Evolutionary conservation across 1,140 invertebrate genomes (phyloP).

Genomic region (Delia radicum): DNA sequence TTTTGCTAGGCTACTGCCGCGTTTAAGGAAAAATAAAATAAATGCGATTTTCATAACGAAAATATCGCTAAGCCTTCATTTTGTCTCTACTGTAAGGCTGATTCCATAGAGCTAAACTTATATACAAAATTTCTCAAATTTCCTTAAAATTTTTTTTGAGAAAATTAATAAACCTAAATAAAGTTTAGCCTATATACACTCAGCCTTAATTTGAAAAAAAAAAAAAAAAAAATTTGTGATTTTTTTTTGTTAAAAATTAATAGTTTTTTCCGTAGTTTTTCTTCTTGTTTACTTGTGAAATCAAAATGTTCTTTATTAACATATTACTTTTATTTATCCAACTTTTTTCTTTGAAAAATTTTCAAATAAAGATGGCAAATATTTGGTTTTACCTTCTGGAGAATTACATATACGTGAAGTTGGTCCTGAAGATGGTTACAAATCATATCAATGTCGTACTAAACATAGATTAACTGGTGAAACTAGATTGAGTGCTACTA

Average conservation of each 20-base stretch:
- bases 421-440: constrained; percentile 89
- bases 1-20: too few relatives aligned
- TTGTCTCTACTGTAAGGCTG: too few relatives aligned
- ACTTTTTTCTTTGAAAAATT: neutral
- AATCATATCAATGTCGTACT: constrained; percentile 91
- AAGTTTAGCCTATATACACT: too few relatives aligned
- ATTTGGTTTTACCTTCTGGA: constrained; percentile 87
- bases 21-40: too few relatives aligned
- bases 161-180: too few relatives aligned
- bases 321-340: neutral
- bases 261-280: neutral
- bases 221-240: too few relatives aligned
- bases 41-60: too few relatives aligned
- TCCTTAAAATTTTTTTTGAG: too few relatives aligned
- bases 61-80: too few relatives aligned
- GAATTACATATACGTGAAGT: constrained; percentile 92
- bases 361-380: constrained; percentile 85
- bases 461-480: constrained; percentile 92
- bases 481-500: constrained; percentile 88
- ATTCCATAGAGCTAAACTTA: too few relatives aligned
- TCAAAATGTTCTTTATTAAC: constrained; percentile 1
- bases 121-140: too few relatives aligned
- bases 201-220: neutral
- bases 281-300: neutral
- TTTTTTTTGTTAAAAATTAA: neutral